Evolutionary conservation across 2,888 invertebrate species (phyloP).

Genomic region (Acleris laterana): DNA sequence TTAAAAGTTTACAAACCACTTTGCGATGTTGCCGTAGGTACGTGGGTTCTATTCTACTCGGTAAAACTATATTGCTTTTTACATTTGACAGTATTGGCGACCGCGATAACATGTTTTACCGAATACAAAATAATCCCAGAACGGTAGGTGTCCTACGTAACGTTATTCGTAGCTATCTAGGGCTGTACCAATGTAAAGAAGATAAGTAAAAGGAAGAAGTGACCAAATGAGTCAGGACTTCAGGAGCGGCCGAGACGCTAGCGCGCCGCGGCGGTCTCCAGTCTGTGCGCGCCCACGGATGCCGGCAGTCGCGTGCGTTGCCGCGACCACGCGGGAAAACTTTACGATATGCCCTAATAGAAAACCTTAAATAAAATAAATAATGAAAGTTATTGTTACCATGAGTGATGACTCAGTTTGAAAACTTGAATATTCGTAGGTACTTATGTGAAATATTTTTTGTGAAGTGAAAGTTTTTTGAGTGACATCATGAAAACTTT

Average conservation of each 20-base stretch:
- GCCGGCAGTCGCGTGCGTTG: constrained; percentile 50
- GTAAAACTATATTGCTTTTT: no score
- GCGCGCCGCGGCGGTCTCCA: constrained; percentile 39
- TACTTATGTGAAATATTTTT: constrained; percentile 40
- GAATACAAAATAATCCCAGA: no score
- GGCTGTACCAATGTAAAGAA: neutral
- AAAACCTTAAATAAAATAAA: constrained; percentile 7
- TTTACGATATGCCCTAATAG: constrained; percentile 46
- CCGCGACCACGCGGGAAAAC: constrained; percentile 65
- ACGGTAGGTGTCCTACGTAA: no score
- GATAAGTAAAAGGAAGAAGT: constrained; percentile 12
- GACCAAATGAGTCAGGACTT: constrained; percentile 29
- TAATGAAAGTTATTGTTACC: neutral
- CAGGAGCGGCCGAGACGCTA: constrained; percentile 5
- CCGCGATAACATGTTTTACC: no score
- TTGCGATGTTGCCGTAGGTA: no score
- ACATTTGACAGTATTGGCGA: no score
- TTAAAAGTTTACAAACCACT: no score
- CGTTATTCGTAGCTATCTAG: no score
- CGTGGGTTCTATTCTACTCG: no score
- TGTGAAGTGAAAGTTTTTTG: constrained; percentile 46
- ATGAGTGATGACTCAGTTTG: constrained; percentile 15
- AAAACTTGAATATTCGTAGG: neutral
- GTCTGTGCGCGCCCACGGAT: constrained; percentile 28
- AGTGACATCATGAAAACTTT: constrained; percentile 58